Evolutionary conservation across 2,113 vertebrate genomes (phyloP), one percentile per base, ranked within the genome.

Genomic region (Tapirus terrestris): DNA sequence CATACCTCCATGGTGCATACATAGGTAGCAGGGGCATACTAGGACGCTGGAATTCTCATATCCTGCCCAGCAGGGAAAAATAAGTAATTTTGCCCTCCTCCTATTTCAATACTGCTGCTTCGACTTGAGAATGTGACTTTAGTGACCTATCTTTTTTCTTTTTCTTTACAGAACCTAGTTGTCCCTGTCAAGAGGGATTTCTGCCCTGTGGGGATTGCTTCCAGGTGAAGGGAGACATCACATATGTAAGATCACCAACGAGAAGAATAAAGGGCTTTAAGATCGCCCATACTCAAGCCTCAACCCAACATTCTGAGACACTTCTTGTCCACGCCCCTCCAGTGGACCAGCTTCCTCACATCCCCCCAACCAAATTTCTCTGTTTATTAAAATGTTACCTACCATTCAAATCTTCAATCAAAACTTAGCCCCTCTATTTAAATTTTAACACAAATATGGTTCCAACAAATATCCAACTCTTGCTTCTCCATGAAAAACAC

Each of bases 231-330:
- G 33, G 17, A 92, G 68, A 56, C 18, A 27, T 18, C 72, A 16
- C 0, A 0, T 20, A 51, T 1, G 5, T 16, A 60, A 82, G 65
- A 1, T 2, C 39, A 23, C 1, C 80, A 7, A 0, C 1, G 48
- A 21, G 43, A 60, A 91, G 79, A 77, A 43, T 3, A 25, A 43
- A 18, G 36, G 18, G 5, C 2, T 20, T 13, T 7, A 17, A 36
- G 23, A 7, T 3, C 2, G 1, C n/a, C 14, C 43, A 1, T 3
- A 0, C 2, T 8, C 82, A 3, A 0, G 9, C 27, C 20, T 16
- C 21, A 9, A 6, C 21, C 56, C 76, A n/a, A 53, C 6, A 0
- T 12, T 2, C 21, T 2, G 10, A 33, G 39, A 9, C 21, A 0
- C 12, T 3, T 14, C 21, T 11, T 23, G 29, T 11, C 39, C 16